phyloP scores from a whole-genome alignment of 2,797 vertebrate species.

The Cryptoblepharus egeriae region DNA sequence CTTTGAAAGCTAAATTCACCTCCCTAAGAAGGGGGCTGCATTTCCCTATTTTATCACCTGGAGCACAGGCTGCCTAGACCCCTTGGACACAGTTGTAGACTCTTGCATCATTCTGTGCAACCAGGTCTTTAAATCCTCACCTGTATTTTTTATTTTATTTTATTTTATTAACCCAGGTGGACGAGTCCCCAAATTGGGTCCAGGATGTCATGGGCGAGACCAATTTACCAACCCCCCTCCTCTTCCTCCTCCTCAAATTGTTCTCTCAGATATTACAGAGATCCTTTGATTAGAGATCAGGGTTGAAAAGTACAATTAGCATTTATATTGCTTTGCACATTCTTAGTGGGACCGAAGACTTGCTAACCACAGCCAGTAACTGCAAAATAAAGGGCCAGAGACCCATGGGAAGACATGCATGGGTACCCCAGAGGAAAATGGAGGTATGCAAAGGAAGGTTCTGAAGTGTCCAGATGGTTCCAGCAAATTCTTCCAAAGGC shows the following conservation, averaged over 20 bases:
- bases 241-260: constrained; percentile 13
- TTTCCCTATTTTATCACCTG: constrained; percentile 23
- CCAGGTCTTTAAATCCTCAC: constrained; percentile 16
- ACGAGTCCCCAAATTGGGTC: background rate
- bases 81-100: constrained; percentile 2
- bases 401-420: background rate
- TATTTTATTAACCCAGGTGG: background rate
- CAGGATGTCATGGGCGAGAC: background rate
- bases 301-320: constrained; percentile 18
- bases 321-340: constrained; percentile 20
- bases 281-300: constrained; percentile 19
- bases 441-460: background rate
- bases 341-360: background rate
- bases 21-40: background rate
- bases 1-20: background rate
- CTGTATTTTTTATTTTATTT: background rate
- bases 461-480: background rate
- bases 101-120: constrained; percentile 39
- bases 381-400: background rate
- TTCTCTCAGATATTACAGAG: background rate
- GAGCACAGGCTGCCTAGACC: constrained; percentile 30
- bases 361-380: background rate
- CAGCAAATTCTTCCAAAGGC: background rate
- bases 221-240: constrained; percentile 34
- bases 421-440: background rate